A percentile compares a stretch with the other conserved stretches of the same genome.
Evolutionary conservation across 2,113 vertebrate species (phyloP).

Genomic region (Ahaetulla prasina): DNA sequence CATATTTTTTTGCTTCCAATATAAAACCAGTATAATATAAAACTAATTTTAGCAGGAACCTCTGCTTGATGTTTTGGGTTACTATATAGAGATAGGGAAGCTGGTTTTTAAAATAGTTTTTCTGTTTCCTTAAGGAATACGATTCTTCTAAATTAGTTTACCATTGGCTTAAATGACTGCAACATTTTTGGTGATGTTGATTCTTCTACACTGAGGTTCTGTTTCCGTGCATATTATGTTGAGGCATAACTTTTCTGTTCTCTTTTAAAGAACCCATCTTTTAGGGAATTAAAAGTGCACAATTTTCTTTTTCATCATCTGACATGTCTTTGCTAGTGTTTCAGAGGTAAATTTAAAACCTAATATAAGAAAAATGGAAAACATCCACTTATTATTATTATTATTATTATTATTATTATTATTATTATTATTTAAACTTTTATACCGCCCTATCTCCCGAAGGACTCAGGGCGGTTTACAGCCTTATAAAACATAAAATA

Average conservation of each 20-base stretch:
- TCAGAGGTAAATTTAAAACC: neutral
- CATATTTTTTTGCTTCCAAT: neutral
- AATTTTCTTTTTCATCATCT: neutral
- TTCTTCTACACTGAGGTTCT: neutral
- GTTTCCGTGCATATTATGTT: neutral
- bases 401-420: too few relatives aligned
- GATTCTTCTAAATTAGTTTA: neutral
- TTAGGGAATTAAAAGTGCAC: neutral
- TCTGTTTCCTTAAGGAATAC: neutral
- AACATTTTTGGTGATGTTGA: neutral
- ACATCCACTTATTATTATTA: fast-evolving
- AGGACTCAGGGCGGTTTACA: too few relatives aligned
- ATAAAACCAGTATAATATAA: neutral
- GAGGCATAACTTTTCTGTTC: neutral
- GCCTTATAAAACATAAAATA: too few relatives aligned
- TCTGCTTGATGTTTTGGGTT: neutral
- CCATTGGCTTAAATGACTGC: neutral
- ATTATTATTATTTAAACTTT: too few relatives aligned
- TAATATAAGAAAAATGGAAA: constrained; percentile 24
- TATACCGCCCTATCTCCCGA: too few relatives aligned
- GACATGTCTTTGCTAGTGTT: neutral
- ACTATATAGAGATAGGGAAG: neutral
- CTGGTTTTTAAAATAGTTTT: neutral
- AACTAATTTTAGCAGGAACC: neutral
- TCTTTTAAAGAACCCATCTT: neutral